phyloP scores from a whole-genome alignment of 2,113 vertebrate species.

The Ochotona princeps region DNA sequence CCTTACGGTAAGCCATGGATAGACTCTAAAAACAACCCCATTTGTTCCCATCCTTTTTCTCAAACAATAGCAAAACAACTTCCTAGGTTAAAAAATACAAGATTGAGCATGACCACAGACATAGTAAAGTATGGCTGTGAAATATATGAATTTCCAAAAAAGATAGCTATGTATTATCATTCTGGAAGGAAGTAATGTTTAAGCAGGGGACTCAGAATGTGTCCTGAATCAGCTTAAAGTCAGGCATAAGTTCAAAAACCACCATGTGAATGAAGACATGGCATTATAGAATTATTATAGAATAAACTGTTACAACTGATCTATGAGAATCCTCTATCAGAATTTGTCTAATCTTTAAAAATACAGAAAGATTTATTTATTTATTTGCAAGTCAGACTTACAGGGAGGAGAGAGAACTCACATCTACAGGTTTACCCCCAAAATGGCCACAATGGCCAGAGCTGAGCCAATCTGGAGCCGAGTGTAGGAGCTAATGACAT shows the following conservation, averaged over 20 bases:
- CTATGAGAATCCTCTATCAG: fast-evolving
- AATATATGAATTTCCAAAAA: slow-evolving; percentile 12
- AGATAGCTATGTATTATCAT: not conserved
- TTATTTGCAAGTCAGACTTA: too few relatives aligned
- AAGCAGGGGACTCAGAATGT: not conserved
- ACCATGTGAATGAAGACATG: not conserved
- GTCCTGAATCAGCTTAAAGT: not conserved
- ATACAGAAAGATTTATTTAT: too few relatives aligned
- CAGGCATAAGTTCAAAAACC: not conserved
- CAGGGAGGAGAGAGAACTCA: too few relatives aligned
- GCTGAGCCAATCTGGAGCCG: too few relatives aligned
- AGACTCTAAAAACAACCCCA: not conserved
- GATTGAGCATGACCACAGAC: not conserved
- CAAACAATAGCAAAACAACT: slow-evolving; percentile 1
- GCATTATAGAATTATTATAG: not conserved
- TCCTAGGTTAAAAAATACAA: not conserved
- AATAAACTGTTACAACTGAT: not conserved
- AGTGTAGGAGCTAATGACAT: not conserved
- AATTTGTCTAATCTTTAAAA: not conserved
- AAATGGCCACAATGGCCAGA: too few relatives aligned
- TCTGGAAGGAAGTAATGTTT: not conserved
- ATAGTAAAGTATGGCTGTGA: not conserved
- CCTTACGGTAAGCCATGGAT: slow-evolving; percentile 9
- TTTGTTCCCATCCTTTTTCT: slow-evolving; percentile 22
- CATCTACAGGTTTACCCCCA: too few relatives aligned